These are phyloP conservation scores for zebrafish (Danio rerio) DNA, from an alignment of 2,113 vertebrate genomes.

Conservation along the genomic window GRCz12tu NC_133189.1:3685001-3685500, in stretches of 20 bases:
- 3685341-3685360: constrained; percentile 46
- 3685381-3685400: constrained; percentile 7
- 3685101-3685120: not conserved
- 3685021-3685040: not conserved
- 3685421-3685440: not conserved
- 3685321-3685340: constrained; percentile 42
- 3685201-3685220: constrained; percentile 53
- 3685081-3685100: not conserved
- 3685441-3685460: not conserved
- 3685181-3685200: constrained; percentile 43
- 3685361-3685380: constrained; percentile 53
- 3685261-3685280: constrained; percentile 79
- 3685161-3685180: not conserved
- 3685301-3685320: constrained; percentile 69
- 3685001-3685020: not conserved
- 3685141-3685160: not conserved
- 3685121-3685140: not conserved
- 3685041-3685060: not conserved
- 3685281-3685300: constrained; percentile 82
- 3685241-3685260: constrained; percentile 73
- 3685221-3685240: constrained; percentile 69
- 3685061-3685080: not conserved
- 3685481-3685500: not conserved
- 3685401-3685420: not conserved
- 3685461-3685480: not conserved